Base-by-base conservation (phyloP, 2,888 invertebrate species). In the Rhopalosiphum nymphaeae region DNA sequence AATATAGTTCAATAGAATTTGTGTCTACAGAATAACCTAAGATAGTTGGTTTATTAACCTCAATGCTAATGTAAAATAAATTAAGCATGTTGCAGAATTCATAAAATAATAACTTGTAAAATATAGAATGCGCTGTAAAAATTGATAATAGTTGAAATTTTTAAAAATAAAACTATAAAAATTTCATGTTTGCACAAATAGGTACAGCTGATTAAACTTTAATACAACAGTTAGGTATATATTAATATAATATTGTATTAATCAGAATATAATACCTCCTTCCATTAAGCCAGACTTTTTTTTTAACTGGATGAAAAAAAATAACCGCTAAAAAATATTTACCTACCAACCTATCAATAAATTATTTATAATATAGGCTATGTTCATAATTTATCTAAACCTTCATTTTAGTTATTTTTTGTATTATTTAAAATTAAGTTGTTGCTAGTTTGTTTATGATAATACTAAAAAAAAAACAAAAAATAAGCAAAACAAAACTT, bases 21-120 rank as follows among this genome's bases (percentile, higher is more conserved):
- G 21, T 89, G 36, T 49, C 10, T 46, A 90, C n/a, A 42, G 5
- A 57, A 36, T 25, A 53, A 53, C 4, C 11, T 11, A 53, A 57
- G 13, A 56, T 89, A 44, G 29, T 16, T 57, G 25, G 36, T 67
- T 90, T 90, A 90, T 67, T 67, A 67, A 90, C 67, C 46, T 46
- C n/a, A 10, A 67, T 46, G 21, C n/a, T n/a, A 67, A 90, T 49
- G 46, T 3, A 67, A 90, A n/a, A 46, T n/a, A 90, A 67, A 57
- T 57, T 57, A 13, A 9, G 10, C 25, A 67, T n/a, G n/a, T 16
- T n/a, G 1, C 16, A n/a, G n/a, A 67, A n/a, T n/a, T 67, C 7
- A 67, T n/a, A n/a, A n/a, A 67, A 61, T n/a, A 61, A 61, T 61
- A n/a, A 61, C 29, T 61, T 61, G 1, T 61, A 61, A 61, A 16